These are phyloP conservation scores for Brachionus calyciflorus DNA, from an alignment of 1,140 invertebrate genomes.

Conservation along the genomic window DNA sequence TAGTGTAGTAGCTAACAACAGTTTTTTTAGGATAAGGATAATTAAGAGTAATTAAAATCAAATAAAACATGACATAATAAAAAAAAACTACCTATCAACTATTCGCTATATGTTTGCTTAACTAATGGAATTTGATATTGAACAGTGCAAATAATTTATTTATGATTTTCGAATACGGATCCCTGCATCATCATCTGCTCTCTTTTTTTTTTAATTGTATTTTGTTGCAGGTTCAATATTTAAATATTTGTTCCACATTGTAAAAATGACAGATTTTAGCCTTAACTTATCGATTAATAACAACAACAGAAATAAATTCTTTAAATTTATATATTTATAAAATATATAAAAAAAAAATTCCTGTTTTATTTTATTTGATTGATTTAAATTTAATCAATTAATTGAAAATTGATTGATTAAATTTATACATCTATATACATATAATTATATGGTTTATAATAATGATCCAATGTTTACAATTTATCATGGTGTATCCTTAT, in stretches of 20 bases:
- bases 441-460: background rate
- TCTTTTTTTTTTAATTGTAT: too few relatives aligned
- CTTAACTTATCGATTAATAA: conserved; percentile 7
- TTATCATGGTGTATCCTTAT: conserved; percentile 23
- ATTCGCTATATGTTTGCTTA: background rate
- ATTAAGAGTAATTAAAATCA: conserved; percentile 26
- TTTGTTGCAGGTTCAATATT: conserved; percentile 25
- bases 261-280: conserved; percentile 19
- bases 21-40: conserved; percentile 12
- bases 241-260: conserved; percentile 35
- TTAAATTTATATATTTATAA: background rate
- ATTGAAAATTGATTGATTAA: conserved; percentile 42
- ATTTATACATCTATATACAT: background rate
- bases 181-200: background rate
- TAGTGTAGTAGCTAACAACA: too few relatives aligned
- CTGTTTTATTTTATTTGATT: background rate
- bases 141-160: background rate
- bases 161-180: too few relatives aligned
- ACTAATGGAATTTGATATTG: conserved; percentile 44
- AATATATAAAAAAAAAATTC: too few relatives aligned
- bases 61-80: conserved; percentile 39
- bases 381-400: conserved; percentile 31
- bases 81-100: background rate
- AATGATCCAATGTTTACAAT: conserved; percentile 7
- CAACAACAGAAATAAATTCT: background rate